Evolutionary conservation across 1,140 invertebrate genomes (phyloP), one percentile per base, ranked within the genome.

Genomic region (Vollenhovia emeryi): DNA sequence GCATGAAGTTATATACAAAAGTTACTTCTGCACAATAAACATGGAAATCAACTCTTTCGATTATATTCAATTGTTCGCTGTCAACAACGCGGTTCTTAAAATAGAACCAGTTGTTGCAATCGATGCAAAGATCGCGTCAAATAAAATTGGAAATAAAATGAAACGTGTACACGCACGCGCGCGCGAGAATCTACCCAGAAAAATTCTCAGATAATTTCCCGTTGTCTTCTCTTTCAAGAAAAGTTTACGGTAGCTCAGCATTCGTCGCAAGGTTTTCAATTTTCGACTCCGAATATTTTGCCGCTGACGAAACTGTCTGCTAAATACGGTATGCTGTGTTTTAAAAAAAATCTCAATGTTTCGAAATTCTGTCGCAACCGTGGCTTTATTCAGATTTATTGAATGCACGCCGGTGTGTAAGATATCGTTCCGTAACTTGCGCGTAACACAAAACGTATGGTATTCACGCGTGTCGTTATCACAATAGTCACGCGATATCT

Each of bases 381-480:
- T 11, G 21, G 15, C 27, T 43, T 57, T 57, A 21, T 11, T 21
- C 33, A 21, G 13, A 57, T 59, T n/a, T 59, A 59, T 73, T 45
- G 15, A 59, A 30, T 24, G 24, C 21, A 15, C 13, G 62, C 11
- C 62, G 27, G 3, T 15, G 52, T 43, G 30, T 57, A 73, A 73
- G 50, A 59, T 73, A 82, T 71, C 27, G 24, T 80, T 69, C 66
- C 48, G 33, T 21, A 69, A 69, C 3, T 24, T 27, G 13, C 21
- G 36, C 8, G 24, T 33, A 21, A n/a, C n/a, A 71, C 43, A 30
- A 50, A 36, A 13, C 76, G 66, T 21, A 45, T 73, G 66, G 36
- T 73, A 24, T 80, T 80, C 48, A 18, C 13, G 13, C 59, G 59
- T 78, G 64, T 78, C 74, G 18, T 36, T 64, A 64, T 78, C 62